phyloP scores from a whole-genome alignment of 2,888 invertebrate species.

The Papilio protenor region DNA sequence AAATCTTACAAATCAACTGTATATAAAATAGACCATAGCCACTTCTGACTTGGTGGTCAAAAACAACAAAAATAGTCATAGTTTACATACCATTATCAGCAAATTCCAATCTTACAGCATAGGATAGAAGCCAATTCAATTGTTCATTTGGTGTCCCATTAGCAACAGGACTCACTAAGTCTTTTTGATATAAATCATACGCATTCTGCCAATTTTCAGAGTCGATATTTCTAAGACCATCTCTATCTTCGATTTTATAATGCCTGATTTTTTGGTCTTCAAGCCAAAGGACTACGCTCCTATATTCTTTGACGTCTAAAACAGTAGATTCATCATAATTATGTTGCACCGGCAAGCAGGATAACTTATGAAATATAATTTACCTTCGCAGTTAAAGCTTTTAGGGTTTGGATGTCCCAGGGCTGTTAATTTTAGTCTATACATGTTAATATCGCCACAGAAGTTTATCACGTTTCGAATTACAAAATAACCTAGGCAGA shows the following conservation, averaged over 20 bases:
- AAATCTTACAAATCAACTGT: no score
- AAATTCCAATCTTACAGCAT: conserved; percentile 93
- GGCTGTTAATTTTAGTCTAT: conserved; percentile 90
- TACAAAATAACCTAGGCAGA: no score
- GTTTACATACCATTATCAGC: conserved; percentile 87
- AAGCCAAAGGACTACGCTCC: conserved; percentile 93
- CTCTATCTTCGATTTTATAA: conserved; percentile 92
- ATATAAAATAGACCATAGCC: background rate
- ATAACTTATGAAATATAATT: conserved; percentile 50
- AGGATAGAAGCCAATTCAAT: conserved; percentile 93
- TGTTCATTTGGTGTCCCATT: conserved; percentile 86
- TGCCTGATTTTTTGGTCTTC: conserved; percentile 97
- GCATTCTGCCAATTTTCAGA: conserved; percentile 88
- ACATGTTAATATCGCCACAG: conserved; percentile 82
- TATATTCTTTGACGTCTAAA: conserved; percentile 91
- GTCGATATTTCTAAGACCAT: conserved; percentile 87
- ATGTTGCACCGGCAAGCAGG: background rate
- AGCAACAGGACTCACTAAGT: conserved; percentile 89
- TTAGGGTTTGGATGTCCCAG: conserved; percentile 90
- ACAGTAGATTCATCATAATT: conserved; percentile 47
- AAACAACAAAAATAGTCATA: background rate
- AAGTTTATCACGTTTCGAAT: background rate
- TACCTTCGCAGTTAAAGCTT: conserved; percentile 89
- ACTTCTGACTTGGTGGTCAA: background rate
- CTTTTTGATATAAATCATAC: conserved; percentile 89